Evolutionary conservation across 2,888 invertebrate species (phyloP).

Genomic region (Disparrhopalites patrizii): DNA sequence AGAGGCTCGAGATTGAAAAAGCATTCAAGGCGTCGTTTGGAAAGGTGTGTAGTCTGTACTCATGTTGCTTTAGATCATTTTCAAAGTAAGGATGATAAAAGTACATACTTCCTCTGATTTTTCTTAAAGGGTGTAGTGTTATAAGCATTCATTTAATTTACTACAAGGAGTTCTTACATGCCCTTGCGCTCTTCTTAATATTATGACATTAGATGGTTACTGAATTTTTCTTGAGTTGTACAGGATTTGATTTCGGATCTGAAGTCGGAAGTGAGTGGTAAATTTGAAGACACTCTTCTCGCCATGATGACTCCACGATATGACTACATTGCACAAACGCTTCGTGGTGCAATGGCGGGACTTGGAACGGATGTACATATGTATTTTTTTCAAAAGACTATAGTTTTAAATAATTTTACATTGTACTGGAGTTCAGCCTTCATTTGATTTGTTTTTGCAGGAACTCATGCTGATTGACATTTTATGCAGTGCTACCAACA

Average conservation of each 20-base stretch:
- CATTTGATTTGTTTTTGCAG: slow-evolving; percentile 60
- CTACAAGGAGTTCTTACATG: not conserved
- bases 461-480: slow-evolving; percentile 84
- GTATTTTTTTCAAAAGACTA: not conserved
- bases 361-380: slow-evolving; percentile 62
- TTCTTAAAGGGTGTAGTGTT: too few relatives aligned
- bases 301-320: slow-evolving; percentile 80
- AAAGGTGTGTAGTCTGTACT: slow-evolving; percentile 59
- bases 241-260: slow-evolving; percentile 74
- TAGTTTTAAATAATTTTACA: not conserved
- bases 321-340: slow-evolving; percentile 76
- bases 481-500: slow-evolving; percentile 79
- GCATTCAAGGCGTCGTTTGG: slow-evolving; percentile 84
- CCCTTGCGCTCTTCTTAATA: too few relatives aligned
- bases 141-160: not conserved
- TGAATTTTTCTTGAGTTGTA: not conserved
- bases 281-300: slow-evolving; percentile 76
- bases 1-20: slow-evolving; percentile 75
- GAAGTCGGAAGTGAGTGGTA: slow-evolving; percentile 79
- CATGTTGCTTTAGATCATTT: not conserved
- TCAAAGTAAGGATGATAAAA: slow-evolving; percentile 5
- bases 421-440: too few relatives aligned
- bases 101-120: too few relatives aligned
- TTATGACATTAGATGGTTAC: too few relatives aligned
- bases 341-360: slow-evolving; percentile 78